Base-by-base conservation (phyloP, 2,888 invertebrate species). In the Girardia tigrina region DNA sequence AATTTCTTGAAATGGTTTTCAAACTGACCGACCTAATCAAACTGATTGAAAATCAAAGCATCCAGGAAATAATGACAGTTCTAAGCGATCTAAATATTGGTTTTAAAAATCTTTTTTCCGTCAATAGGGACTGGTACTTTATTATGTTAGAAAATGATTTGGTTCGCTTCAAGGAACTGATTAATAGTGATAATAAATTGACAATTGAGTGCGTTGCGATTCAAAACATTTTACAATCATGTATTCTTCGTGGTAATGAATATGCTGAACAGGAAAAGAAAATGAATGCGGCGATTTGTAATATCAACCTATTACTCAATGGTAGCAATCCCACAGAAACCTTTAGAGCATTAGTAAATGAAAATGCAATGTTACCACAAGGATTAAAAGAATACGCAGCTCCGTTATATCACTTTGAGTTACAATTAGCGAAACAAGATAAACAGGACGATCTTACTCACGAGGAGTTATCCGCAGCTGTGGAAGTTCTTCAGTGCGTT, bases 341-440 rank as follows among this genome's bases (percentile, higher is more conserved):
- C 4, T 71, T 71, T n/a, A 27, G 23, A 27, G 27, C 71, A 26
- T 71, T 71, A 23, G 27, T 12, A 6, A 23, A 28, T 71, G 28
- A 86, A 0, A 81, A 85, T 79, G 83, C 88, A 23, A 86, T 85
- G 77, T 81, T 88, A 16, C 71, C 71, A 28, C 71, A 71, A 23
- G 71, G 71, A 6, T 71, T 71, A 23, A 71, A 71, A 29, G 71
- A 71, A 71, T 71, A 27, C 28, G 71, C 71, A n/a, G 71, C 71
- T 6, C 28, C 28, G 6, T 28, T 71, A n/a, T 71, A 71, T 71
- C 71, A 71, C 23, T 28, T 71, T 29, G 71, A 71, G 27, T 71
- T 71, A 29, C 28, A 71, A 29, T n/a, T 28, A 28, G 71, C 71
- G 2, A 28, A 28, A n/a, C 29, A 28, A 29, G 71, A 71, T 12